Base-by-base conservation (phyloP, 1,140 invertebrate species). In the Belonocnema kinseyi region DNA sequence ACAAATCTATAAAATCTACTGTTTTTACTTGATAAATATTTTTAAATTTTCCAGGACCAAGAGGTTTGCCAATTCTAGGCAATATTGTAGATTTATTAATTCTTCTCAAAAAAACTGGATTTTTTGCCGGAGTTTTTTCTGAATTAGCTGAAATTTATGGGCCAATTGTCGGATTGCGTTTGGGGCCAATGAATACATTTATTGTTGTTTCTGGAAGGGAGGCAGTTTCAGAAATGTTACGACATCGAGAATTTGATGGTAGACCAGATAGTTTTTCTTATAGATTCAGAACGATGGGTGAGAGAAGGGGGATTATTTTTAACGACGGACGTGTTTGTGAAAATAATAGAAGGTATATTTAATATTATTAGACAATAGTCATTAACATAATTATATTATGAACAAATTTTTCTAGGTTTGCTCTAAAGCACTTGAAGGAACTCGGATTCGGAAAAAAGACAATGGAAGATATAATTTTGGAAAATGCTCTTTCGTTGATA, bases 371-470 rank as follows among this genome's bases (percentile, higher is more conserved):
- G 6, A 11, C 0, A 46, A 12, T 33, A 58, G 26, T 33, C 21
- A 72, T 53, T 2, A n/a, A 46, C 4, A 11, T 46, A 11, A 46
- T 46, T 8, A 11, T 11, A 46, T 46, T 46, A 46, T 46, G 10
- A 46, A 46, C 7, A 10, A 46, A 46, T 8, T 8, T 46, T 7
- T 46, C 87, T 17, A 92, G 93, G 74, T 94, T 94, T 80, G 85
- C 92, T 2, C 66, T 94, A 46, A 91, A 87, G 72, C 91, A 92
- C n/a, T 85, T 95, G 13, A 86, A 91, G 76, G 89, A 93, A 75
- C 90, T 94, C 74, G 94, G 93, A 14, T 92, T 93, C 73, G 93
- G 92, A 7, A 93, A 90, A 80, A 85, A 85, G 40, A 87, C 87
- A 0, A 92, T 94, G 89, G 93, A 93, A 80, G 83, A 88, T 19